Evolutionary conservation across 2,888 invertebrate genomes (phyloP), one percentile per base, ranked within the genome.

Genomic region (Bedellia somnulentella): DNA sequence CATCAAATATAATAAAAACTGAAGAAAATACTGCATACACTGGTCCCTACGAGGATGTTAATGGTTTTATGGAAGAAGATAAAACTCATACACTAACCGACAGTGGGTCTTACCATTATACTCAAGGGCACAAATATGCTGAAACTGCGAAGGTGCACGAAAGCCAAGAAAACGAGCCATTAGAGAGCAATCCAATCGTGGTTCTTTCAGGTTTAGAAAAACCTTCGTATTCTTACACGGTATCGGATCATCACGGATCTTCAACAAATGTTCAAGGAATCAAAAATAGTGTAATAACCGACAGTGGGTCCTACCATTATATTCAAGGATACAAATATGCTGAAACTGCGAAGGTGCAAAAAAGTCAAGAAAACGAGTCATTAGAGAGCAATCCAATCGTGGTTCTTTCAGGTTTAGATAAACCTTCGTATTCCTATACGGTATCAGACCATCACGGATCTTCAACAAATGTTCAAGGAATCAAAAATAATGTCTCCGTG

Each of bases 361-460:
- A n/a, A n/a, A n/a, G n/a, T n/a, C n/a, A n/a, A n/a, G n/a, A n/a
- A n/a, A n/a, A n/a, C n/a, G n/a, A n/a, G n/a, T 32, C 37, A 9
- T 37, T 41, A 10, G 35, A 30, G 24, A 30, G 34, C 12, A 40
- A 45, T 29, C 44, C 44, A 2, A 45, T 44, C 17, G 39, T 44
- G 2, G 43, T 44, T 11, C 36, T 37, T n/a, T n/a, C n/a, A n/a
- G n/a, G n/a, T n/a, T n/a, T n/a, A 24, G 39, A 39, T 9, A 28
- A 28, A 8, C n/a, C 9, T 10, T 13, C 24, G 9, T 42, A 38
- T 33, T 40, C 40, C 5, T 44, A 40, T 17, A 40, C 34, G 23
- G 42, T 43, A 12, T 35, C 32, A 4, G 38, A 39, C 15, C 4
- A 22, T 17, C 45, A 43, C 31, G 41, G 46, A 0, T 39, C 42